Evolutionary conservation across 2,113 vertebrate species (phyloP), one percentile per base, ranked within the genome.

Genomic region (Microcebus ravelobensis): DNA sequence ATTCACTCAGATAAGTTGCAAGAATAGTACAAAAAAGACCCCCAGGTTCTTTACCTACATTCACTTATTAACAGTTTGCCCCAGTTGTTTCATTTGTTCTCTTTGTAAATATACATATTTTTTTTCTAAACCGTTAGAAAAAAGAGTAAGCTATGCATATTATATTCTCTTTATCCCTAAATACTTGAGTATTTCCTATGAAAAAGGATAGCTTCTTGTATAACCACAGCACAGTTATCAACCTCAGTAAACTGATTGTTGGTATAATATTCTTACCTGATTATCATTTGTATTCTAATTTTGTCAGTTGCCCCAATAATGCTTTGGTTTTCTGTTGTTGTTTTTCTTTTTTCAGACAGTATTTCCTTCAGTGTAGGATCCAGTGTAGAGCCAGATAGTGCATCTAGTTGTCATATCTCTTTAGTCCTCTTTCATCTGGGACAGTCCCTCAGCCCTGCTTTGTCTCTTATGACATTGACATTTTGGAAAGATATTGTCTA

Each of bases 381-480:
- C 29, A 27, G 39, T n/a, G 34, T 55, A 15, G 8, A 39, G 3
- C 1, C 61, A 4, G 50, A 8, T 31, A 6, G 21, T 5, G 0
- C 63, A 57, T 50, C 74, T 59, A 57, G 2, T 4, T 45, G 1
- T 6, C 42, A 5, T 5, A 6, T 34, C 39, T 90, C 48, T 61
- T 94, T 42, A 2, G 3, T 85, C 20, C 42, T 74, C 79, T 87
- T 20, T 50, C 17, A 21, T 55, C 52, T 25, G 15, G 57, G 27
- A 25, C 9, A 25, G 17, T 50, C 71, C 23, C 57, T 84, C 21
- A 2, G 34, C 36, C 36, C 77, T 27, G 42, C 25, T 77, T 70
- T 50, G 45, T 84, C 74, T 79, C 48, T 79, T 20, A 29, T 25
- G 68, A 71, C 59, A 8, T 3, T 82, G 55, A 79, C 39, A 25